These are phyloP conservation scores for Graptemys geographica DNA, from an alignment of 2,797 vertebrate species.

Conservation along the genomic window DNA sequence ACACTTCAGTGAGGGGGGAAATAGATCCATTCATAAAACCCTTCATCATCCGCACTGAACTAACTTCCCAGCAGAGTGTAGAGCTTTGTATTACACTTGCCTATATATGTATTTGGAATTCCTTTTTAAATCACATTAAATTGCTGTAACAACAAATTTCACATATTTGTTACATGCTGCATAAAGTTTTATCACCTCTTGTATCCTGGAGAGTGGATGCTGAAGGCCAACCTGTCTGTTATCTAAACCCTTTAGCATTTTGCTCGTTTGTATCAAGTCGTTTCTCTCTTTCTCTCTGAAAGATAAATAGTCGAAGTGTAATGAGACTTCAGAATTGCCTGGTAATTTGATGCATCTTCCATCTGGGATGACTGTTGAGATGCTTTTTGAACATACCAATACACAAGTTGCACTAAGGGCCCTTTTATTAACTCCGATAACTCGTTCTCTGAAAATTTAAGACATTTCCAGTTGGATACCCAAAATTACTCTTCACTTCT, in stretches of 20 bases:
- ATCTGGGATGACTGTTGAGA: not conserved
- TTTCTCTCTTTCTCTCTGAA: rapidly evolving
- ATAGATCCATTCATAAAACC: not conserved
- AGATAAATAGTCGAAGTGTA: not conserved
- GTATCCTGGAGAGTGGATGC: slow-evolving; percentile 9
- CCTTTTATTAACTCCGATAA: not conserved
- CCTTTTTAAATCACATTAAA: not conserved
- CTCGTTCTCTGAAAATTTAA: not conserved
- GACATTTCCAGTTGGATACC: not conserved
- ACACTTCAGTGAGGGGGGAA: rapidly evolving
- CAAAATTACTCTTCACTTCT: not conserved
- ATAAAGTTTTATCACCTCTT: not conserved
- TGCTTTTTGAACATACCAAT: not conserved
- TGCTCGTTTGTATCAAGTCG: not conserved
- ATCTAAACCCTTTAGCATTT: not conserved
- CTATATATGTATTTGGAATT: not conserved
- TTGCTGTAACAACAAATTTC: not conserved
- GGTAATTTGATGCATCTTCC: not conserved
- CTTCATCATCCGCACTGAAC: not conserved
- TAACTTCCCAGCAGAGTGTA: not conserved
- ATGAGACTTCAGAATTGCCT: rapidly evolving
- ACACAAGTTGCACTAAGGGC: not conserved
- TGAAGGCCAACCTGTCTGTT: not conserved
- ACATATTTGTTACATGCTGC: not conserved
- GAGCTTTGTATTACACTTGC: not conserved